phyloP scores from a whole-genome alignment of 2,888 invertebrate species.

The Eupsilia transversa region DNA sequence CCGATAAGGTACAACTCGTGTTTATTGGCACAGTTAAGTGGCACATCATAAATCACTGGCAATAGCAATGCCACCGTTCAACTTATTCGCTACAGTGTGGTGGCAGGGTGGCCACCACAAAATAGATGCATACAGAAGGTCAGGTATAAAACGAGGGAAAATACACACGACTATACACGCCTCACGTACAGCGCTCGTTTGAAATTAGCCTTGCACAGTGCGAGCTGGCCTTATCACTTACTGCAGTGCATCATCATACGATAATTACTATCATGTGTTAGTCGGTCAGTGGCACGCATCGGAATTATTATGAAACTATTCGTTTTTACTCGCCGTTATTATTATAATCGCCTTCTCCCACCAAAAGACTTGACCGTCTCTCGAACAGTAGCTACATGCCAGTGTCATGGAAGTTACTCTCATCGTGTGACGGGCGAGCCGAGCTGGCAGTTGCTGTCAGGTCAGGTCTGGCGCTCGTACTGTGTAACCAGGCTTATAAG shows the following conservation, averaged over 20 bases:
- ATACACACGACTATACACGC: neutral
- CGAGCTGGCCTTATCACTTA: neutral
- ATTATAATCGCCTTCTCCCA: neutral
- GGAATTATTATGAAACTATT: neutral
- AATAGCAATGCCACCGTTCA: constrained; percentile 46
- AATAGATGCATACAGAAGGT: neutral
- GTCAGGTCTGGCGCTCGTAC: neutral
- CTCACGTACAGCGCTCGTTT: neutral
- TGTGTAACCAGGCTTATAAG: neutral
- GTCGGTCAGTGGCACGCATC: neutral
- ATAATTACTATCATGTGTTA: neutral
- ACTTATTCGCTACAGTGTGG: constrained; percentile 57
- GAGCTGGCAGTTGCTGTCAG: neutral
- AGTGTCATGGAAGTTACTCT: neutral
- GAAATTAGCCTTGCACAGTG: neutral
- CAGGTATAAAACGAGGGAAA: neutral
- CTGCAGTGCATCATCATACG: neutral
- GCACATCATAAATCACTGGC: constrained; percentile 61
- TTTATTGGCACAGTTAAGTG: constrained; percentile 65
- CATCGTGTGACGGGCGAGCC: neutral
- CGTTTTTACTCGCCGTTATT: too few relatives aligned
- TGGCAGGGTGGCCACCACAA: too few relatives aligned
- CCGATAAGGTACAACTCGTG: constrained; percentile 56
- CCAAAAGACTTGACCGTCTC: neutral
- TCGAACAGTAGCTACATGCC: neutral